Evolutionary conservation across 2,113 vertebrate species (phyloP).

Genomic region (Holacanthus passer): DNA sequence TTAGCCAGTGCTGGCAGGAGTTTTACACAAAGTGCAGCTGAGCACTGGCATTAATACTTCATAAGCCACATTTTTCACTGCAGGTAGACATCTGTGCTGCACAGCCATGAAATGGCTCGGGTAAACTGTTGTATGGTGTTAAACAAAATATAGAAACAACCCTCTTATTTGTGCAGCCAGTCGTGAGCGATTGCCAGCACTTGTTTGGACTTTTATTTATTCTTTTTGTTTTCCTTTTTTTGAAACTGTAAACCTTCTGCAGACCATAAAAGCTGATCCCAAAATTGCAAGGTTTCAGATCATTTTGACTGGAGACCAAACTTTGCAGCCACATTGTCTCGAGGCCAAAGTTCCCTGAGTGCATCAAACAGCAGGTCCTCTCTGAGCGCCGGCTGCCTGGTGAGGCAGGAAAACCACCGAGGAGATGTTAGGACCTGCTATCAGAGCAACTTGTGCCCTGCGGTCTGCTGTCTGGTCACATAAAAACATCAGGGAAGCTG

Average conservation of each 20-base stretch:
- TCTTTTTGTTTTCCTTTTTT: neutral
- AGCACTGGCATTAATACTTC: constrained; percentile 40
- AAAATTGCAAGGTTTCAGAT: constrained; percentile 28
- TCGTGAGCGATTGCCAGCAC: neutral
- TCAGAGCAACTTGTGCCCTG: constrained; percentile 37
- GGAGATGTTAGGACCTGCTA: constrained; percentile 50
- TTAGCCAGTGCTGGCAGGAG: neutral
- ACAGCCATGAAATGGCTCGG: constrained; percentile 12
- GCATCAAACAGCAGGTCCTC: constrained; percentile 40
- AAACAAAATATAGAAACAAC: constrained; percentile 20
- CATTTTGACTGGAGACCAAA: constrained; percentile 4
- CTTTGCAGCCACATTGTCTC: neutral
- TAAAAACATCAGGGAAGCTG: constrained; percentile 46
- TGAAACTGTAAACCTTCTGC: neutral
- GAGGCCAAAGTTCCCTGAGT: constrained; percentile 19
- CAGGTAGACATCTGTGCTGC: constrained; percentile 47
- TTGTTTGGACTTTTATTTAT: constrained; percentile 15
- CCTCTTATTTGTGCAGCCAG: neutral
- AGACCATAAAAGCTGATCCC: constrained; percentile 18
- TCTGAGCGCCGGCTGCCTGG: constrained; percentile 2
- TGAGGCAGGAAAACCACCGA: constrained; percentile 16
- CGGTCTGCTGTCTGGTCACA: constrained; percentile 53
- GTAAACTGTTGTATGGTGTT: constrained; percentile 24
- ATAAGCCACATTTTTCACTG: constrained; percentile 35
- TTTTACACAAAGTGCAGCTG: constrained; percentile 41